phyloP scores from a whole-genome alignment of 2,113 vertebrate genomes.

The Phylloscopus trochilus region DNA sequence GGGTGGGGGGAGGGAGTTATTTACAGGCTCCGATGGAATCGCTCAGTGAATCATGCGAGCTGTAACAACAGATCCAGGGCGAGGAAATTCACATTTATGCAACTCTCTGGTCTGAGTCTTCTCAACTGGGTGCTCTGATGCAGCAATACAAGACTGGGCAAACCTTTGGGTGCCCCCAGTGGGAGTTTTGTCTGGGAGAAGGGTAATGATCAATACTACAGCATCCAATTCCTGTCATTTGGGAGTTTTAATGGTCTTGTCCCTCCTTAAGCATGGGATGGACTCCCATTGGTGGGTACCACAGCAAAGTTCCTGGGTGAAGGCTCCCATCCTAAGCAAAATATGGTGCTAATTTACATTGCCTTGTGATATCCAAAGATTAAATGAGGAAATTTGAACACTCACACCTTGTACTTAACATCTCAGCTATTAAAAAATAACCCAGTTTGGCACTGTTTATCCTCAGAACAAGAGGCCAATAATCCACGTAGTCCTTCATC shows the following conservation, averaged over 20 bases:
- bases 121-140: background rate
- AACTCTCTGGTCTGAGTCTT: background rate
- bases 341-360: background rate
- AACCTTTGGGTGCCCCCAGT: background rate
- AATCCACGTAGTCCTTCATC: background rate
- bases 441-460: background rate
- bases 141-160: background rate
- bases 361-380: background rate
- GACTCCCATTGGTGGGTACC: background rate
- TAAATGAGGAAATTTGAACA: background rate
- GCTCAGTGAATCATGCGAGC: background rate
- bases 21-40: slow-evolving; percentile 8
- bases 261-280: background rate
- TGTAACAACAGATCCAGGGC: background rate
- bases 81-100: slow-evolving; percentile 10
- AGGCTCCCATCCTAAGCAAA: background rate
- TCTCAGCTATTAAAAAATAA: background rate
- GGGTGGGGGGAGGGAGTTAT: background rate
- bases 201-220: background rate
- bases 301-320: background rate
- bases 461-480: background rate
- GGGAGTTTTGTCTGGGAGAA: background rate
- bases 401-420: background rate
- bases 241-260: background rate
- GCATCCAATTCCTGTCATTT: background rate